Conservation (phyloP, 1,140 invertebrate genomes). For the Papilio helenus region DNA sequence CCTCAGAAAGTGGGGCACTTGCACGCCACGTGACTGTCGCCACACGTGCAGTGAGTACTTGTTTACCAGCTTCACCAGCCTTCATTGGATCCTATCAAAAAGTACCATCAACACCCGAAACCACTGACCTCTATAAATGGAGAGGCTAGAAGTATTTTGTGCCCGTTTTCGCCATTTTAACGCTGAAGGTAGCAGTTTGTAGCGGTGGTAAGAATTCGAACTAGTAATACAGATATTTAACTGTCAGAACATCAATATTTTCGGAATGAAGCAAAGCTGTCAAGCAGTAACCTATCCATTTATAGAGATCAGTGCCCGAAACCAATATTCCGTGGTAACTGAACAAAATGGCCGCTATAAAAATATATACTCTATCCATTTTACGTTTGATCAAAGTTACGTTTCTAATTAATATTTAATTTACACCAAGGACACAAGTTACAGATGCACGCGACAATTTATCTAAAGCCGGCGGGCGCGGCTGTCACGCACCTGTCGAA, state of each 20-base stretch:
- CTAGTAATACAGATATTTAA: no score
- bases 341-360: slow-evolving; percentile 9
- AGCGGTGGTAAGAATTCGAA: no score
- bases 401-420: slow-evolving; percentile 4
- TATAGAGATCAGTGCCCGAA: no score
- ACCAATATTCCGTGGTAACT: neutral
- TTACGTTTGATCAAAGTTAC: neutral
- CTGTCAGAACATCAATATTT: no score
- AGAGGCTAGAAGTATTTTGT: neutral
- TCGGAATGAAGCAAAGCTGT: no score
- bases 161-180: no score
- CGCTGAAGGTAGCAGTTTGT: no score
- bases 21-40: slow-evolving; percentile 64
- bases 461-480: neutral
- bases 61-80: slow-evolving; percentile 62
- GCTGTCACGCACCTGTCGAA: neutral
- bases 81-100: neutral
- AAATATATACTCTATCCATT: slow-evolving; percentile 13
- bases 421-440: neutral
- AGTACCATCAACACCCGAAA: neutral
- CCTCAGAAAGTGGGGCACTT: slow-evolving; percentile 67
- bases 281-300: no score
- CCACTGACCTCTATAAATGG: slow-evolving; percentile 9
- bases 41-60: slow-evolving; percentile 70
- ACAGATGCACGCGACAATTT: slow-evolving; percentile 16